Percentiles rank a stretch among this genome's conserved stretches.
phyloP scores from a whole-genome alignment of 1,140 invertebrate species.

The Tetragnatha versicolor region DNA sequence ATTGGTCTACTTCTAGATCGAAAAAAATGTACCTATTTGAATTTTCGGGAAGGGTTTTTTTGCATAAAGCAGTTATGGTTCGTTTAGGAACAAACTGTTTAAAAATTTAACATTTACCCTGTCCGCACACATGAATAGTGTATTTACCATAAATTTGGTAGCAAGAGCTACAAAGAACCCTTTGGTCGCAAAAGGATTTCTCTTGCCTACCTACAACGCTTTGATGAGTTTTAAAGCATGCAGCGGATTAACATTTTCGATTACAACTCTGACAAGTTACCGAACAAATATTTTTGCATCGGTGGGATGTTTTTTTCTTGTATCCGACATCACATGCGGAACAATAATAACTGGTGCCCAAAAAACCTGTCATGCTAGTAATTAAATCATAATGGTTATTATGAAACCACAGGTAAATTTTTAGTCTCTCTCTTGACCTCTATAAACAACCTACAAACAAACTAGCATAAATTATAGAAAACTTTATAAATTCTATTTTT shows the following conservation, averaged over 20 bases:
- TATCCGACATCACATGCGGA: too few relatives aligned
- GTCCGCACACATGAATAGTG: not conserved
- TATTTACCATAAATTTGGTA: too few relatives aligned
- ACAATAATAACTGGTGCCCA: not conserved
- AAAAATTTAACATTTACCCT: not conserved
- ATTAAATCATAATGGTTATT: not conserved
- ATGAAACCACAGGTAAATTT: not conserved
- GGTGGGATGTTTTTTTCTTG: not conserved
- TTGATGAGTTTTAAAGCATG: not conserved
- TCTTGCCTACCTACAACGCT: not conserved
- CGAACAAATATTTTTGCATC: not conserved
- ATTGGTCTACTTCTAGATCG: not conserved
- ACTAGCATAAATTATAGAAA: not conserved
- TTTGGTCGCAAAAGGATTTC: not conserved
- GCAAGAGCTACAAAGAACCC: too few relatives aligned
- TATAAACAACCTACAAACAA: too few relatives aligned
- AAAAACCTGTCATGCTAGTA: not conserved
- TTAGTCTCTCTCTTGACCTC: too few relatives aligned
- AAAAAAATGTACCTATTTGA: not conserved
- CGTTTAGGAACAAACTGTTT: not conserved
- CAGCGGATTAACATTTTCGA: not conserved
- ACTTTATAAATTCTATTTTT: not conserved
- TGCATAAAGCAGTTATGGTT: not conserved
- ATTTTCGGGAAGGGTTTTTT: not conserved
- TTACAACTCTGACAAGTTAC: not conserved